Evolutionary conservation across 2,888 invertebrate species (phyloP), one percentile per base, ranked within the genome.

Genomic region (Thereva unica): DNA sequence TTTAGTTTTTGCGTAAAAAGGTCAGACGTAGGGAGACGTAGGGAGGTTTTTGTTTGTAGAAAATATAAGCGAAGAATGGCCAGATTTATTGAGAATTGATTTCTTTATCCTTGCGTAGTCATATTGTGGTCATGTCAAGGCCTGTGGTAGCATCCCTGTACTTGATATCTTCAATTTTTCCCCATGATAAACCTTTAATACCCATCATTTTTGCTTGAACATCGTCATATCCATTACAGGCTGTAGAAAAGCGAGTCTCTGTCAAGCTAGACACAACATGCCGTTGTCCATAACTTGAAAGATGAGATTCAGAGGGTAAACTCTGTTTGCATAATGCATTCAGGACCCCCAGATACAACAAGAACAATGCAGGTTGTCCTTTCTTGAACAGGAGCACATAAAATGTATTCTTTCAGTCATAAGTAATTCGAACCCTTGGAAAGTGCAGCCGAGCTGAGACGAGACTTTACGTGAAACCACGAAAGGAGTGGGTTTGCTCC

Each of bases 361-460:
- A 45, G 61, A 49, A 49, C 61, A 61, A 61, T 61, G 49, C 40
- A 34, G 49, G 47, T n/a, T 41, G n/a, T 34, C 41, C 61, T 50
- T 5, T n/a, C 50, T 9, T 10, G n/a, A 4, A 40, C 3, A 34
- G 41, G 10, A 4, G 49, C 50, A 40, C 50, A 50, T 61, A 50
- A 50, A 50, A 61, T 61, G 50, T 42, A 50, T 40, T 50, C 61
- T 50, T 61, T 61, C 61, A 61, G 40, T 40, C 37, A 50, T 61
- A 41, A 50, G 61, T 61, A 61, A 61, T 50, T 61, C 50, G 50
- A 61, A 40, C 61, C 50, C 61, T 41, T 50, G 41, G 40, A 61
- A 61, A 61, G 49, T 61, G 41, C 61, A 61, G 23, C 49, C 23
- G 61, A 50, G 61, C 40, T 50, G 61, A 49, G 61, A 61, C 61